Base-by-base conservation (phyloP, 1,140 invertebrate species). In the Scaptomyza montana region DNA sequence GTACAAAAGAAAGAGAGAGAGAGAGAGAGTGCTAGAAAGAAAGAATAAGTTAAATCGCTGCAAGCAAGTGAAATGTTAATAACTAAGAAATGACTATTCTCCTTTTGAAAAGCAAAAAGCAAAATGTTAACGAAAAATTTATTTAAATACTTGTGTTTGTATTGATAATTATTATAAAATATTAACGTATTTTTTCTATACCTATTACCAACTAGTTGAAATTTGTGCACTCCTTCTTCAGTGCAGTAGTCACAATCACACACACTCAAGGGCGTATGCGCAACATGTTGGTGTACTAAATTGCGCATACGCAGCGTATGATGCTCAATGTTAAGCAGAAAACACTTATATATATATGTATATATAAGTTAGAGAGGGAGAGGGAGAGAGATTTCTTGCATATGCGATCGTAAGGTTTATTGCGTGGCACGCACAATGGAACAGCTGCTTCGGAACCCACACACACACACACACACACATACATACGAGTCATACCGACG, bases 281-380 rank as follows among this genome's bases (percentile, higher is more conserved):
- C 63, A 77, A 78, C 51, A 61, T 65, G 50, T 63, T 9, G 0
- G 2, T 16, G 13, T 33, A 2, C 5, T 8, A 63, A 19, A 77
- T 78, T 68, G 73, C 77, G 63, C 69, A 78, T 78, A 78, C 77
- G 77, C 74, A 60, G 63, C 54, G 59, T 76, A n/a, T 54, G 16
- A 12, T 43, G 33, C 16, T 61, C 28, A 54, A 53, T 46, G 59
- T n/a, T 19, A 43, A 45, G 41, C 45, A 50, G 7, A 33, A 53
- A 46, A 13, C 39, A 8, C 21, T 9, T 47, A 19, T n/a, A 10
- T 19, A 57, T 30, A 30, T 21, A 33, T 30, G 28, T 39, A 9
- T 9, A 63, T 16, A 33, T 16, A 43, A 7, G n/a, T 45, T 2
- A 33, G 13, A 28, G 2, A 61, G 25, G 51, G 39, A 61, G 9